A percentile compares a stretch with the other conserved stretches of the same genome.
Conservation (phyloP, 2,888 invertebrate species). For the Agonopterix subpropinquella region DNA sequence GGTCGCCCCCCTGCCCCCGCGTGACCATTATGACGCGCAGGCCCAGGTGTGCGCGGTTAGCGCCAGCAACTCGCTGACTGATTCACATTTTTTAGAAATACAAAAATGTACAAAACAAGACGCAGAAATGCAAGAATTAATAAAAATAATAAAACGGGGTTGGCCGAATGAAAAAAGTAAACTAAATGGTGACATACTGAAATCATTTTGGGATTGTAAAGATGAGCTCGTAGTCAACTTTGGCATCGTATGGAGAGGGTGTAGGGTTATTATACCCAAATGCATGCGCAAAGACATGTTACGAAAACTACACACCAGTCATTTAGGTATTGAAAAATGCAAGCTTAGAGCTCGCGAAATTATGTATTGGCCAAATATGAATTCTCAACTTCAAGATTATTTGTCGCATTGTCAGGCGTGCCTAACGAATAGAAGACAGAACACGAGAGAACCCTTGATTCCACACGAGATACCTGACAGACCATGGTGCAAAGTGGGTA, state of each 20-base stretch:
- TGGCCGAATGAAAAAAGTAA: constrained; percentile 8
- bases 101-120: constrained; percentile 1
- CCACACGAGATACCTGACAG: constrained; percentile 5
- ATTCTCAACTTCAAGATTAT: constrained; percentile 8
- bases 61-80: constrained; percentile 3
- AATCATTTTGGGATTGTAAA: constrained; percentile 8
- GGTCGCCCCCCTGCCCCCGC: background rate
- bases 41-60: constrained; percentile 8
- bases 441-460: constrained; percentile 7
- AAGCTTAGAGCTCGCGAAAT: constrained; percentile 10
- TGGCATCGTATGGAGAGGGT: constrained; percentile 2
- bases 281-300: constrained; percentile 2
- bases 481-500: constrained; percentile 8
- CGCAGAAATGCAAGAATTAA: background rate
- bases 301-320: constrained; percentile 2
- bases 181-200: constrained; percentile 3
- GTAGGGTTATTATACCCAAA: constrained; percentile 1
- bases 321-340: constrained; percentile 7
- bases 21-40: constrained; percentile 1
- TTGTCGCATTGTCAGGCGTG: constrained; percentile 7
- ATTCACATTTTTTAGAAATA: constrained; percentile 9
- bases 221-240: constrained; percentile 3
- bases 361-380: constrained; percentile 15
- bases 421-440: background rate
- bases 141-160: constrained; percentile 2